These are phyloP conservation scores for Tetraneura akinire DNA, from an alignment of 1,140 invertebrate species.

Conservation along the genomic window DNA sequence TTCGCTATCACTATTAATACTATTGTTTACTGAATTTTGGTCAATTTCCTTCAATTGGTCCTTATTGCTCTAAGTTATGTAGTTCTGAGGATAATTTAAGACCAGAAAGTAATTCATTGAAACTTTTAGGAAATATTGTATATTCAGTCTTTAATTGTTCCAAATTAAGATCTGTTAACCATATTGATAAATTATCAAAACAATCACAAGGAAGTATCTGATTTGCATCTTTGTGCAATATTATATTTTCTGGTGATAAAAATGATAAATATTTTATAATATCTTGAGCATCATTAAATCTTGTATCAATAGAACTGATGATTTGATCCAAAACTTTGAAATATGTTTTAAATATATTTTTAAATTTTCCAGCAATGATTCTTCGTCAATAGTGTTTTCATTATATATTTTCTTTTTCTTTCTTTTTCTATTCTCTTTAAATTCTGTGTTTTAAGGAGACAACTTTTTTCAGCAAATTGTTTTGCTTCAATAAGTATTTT, in stretches of 20 bases:
- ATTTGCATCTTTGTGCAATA: neutral
- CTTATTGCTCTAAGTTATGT: conserved; percentile 1
- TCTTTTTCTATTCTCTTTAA: neutral
- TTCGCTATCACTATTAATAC: neutral
- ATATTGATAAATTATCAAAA: neutral
- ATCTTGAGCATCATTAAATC: neutral
- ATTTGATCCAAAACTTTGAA: neutral
- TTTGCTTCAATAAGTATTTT: neutral
- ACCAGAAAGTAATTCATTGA: neutral
- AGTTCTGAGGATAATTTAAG: neutral
- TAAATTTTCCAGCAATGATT: neutral
- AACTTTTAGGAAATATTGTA: neutral
- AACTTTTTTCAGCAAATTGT: neutral
- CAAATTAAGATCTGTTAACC: neutral
- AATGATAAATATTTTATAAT: neutral
- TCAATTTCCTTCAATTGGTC: neutral
- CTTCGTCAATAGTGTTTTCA: neutral
- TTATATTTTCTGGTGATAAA: neutral
- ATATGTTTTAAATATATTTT: neutral
- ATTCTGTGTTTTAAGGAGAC: neutral
- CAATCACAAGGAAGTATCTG: neutral
- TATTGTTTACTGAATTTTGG: neutral
- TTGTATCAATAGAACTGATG: neutral
- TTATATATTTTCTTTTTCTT: neutral
- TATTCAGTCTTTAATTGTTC: conserved; percentile 3